Conservation (phyloP, 92 coral and sea anemone genomes). For the Umimayanthus kanabou region DNA sequence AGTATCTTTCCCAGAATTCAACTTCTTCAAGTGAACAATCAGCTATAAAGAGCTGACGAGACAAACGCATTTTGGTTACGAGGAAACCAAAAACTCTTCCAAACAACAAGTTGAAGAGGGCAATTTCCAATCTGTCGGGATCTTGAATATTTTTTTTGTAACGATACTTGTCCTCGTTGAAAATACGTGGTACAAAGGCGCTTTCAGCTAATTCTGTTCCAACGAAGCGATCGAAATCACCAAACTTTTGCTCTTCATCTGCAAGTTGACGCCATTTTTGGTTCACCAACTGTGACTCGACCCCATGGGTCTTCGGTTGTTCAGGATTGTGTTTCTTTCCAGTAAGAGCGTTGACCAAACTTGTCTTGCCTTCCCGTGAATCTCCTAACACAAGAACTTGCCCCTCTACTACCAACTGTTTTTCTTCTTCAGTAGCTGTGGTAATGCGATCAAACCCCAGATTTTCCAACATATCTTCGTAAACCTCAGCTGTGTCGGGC, state of each 20-base stretch:
- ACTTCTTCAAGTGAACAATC: not conserved
- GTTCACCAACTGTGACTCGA: conserved; percentile 49
- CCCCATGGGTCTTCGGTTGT: conserved; percentile 43
- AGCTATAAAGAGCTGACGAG: not conserved
- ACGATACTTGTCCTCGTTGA: conserved; percentile 29
- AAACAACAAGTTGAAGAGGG: not conserved
- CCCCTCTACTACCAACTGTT: conserved; percentile 50
- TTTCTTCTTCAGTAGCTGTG: conserved; percentile 4
- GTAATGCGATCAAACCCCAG: conserved; percentile 28
- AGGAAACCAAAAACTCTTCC: not conserved
- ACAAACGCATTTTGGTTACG: not conserved
- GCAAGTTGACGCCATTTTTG: conserved; percentile 42
- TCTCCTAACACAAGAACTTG: conserved; percentile 59
- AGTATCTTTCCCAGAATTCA: not conserved
- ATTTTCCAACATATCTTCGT: conserved; percentile 34
- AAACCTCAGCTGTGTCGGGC: conserved; percentile 36
- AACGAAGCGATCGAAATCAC: conserved; percentile 36
- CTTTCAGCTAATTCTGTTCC: conserved; percentile 10
- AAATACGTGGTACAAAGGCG: conserved; percentile 31
- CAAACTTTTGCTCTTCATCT: conserved; percentile 26
- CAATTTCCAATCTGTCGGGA: conserved; percentile 1
- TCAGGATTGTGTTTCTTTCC: conserved; percentile 48
- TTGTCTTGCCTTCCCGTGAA: conserved; percentile 58
- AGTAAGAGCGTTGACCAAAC: conserved; percentile 50
- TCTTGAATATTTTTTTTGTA: not conserved